Conservation (phyloP, 2,888 invertebrate species). For the Noctua comes region DNA sequence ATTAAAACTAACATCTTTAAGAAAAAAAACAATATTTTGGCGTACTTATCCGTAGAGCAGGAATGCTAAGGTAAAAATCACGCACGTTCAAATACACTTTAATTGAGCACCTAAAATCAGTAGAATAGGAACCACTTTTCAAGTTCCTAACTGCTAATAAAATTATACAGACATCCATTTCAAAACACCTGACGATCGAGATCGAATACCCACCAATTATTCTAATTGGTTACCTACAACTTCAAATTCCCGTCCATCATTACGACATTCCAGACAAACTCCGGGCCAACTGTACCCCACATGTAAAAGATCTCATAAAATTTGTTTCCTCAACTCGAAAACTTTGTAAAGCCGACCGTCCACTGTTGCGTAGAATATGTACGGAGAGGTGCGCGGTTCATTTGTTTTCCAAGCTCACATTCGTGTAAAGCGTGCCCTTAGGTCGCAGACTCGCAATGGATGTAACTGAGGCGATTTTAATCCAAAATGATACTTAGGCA, state of each 20-base stretch:
- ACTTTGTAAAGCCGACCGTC: conserved; percentile 14
- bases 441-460: too few species aligned
- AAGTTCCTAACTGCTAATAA: neutral
- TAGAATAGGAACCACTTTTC: neutral
- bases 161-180: neutral
- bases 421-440: too few species aligned
- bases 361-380: neutral
- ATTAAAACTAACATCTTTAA: neutral
- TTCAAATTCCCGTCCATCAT: conserved; percentile 8
- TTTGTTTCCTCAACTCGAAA: conserved; percentile 40
- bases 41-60: neutral
- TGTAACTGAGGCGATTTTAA: neutral
- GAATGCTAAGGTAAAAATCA: neutral
- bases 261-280: conserved; percentile 12
- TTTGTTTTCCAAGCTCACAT: neutral
- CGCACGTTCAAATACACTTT: neutral
- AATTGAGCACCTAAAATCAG: neutral
- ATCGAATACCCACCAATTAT: neutral
- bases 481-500: neutral
- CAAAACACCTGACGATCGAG: neutral
- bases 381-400: neutral
- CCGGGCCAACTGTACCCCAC: neutral
- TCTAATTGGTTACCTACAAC: neutral
- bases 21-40: neutral
- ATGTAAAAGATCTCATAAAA: conserved; percentile 35